Evolutionary conservation across 2,113 vertebrate species (phyloP), one percentile per base, ranked within the genome.

Genomic region (Oplegnathus fasciatus): DNA sequence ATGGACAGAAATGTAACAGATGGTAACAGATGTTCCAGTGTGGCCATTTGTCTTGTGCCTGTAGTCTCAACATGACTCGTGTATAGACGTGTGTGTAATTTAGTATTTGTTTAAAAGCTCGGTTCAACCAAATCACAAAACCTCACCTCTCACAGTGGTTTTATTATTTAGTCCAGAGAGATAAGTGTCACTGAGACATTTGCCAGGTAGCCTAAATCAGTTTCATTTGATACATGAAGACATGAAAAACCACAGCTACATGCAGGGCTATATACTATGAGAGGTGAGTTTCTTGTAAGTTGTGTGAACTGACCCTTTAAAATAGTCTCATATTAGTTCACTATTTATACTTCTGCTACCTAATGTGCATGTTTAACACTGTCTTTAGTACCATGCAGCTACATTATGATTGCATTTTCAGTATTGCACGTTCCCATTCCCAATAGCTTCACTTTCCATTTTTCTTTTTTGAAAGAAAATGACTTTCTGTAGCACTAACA

Each of bases 1-100:
- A 42, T 44, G 69, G 37, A 85, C 66, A 70, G 24, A 83, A 26
- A 78, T 62, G 62, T 2, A 64, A 61, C 48, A 67, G 66, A 68
- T 24, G 61, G 18, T 18, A 58, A 86, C 61, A 83, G 52, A 78
- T 20, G 50, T 28, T n/a, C 37, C 6, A 32, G 22, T 5, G 26
- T 37, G 37, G 15, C 26, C 4, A 1, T 42, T 32, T 17, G 22
- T 24, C 30, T 32, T 30, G 3, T 32, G 14, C 15, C n/a, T 75
- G 48, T 9, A 8, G 0, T 44, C 60, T 50, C 20, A 42, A 34
- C 26, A 26, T 13, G 46, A 61, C 57, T 15, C n/a, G 1, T 69
- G 34, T 55, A n/a, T 8, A 40, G 24, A 72, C 30, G 2, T 26
- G 0, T 61, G 57, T 30, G n/a, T 22, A 34, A 15, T 18, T 34